These are phyloP conservation scores for Branchipolynoe longqiensis DNA, from an alignment of 2,888 invertebrate species.

Conservation along the genomic window DNA sequence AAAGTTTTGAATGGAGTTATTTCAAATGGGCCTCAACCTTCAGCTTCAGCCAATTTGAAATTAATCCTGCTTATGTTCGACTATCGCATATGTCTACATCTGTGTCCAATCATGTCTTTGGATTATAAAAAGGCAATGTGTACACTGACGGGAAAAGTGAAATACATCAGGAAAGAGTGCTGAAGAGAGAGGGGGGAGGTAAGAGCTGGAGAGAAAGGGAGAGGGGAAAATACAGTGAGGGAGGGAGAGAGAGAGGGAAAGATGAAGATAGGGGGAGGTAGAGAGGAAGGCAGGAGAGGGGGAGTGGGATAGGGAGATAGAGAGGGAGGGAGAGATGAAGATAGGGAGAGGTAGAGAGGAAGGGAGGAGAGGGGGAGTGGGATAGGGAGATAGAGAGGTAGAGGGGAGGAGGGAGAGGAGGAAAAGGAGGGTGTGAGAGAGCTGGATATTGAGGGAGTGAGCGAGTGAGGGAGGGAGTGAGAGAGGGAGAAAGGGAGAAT, in stretches of 20 bases:
- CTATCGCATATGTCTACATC: no score
- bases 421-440: background rate
- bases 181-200: background rate
- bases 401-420: slow-evolving; percentile 13
- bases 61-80: no score
- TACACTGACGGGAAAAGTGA: no score
- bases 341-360: slow-evolving; percentile 3
- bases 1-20: no score
- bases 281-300: background rate
- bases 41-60: no score
- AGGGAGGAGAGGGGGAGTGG: background rate
- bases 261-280: background rate
- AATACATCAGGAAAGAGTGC: no score
- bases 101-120: no score
- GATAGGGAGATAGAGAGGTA: slow-evolving; percentile 14
- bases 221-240: background rate
- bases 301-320: background rate
- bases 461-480: background rate
- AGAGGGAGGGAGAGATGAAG: background rate
- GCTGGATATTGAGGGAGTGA: background rate
- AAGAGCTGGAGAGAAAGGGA: background rate
- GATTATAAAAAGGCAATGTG: no score
- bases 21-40: no score
- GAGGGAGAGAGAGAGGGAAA: background rate
- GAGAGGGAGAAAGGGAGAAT: background rate